Conservation (phyloP, 2,888 invertebrate species). For the Cataglyphis albicans region DNA sequence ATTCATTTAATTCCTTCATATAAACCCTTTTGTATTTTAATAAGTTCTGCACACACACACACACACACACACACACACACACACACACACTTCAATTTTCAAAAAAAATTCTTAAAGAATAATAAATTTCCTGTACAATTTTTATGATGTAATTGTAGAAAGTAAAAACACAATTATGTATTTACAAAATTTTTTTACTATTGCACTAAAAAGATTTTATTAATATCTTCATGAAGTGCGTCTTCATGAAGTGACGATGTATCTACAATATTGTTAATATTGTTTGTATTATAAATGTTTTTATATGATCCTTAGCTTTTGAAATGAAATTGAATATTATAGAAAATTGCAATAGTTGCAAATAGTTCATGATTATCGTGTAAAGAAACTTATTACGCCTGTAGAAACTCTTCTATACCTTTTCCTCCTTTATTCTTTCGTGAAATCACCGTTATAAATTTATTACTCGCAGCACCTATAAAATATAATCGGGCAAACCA, state of each 20-base stretch:
- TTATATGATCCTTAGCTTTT: not conserved
- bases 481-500: not conserved
- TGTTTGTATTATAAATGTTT: not conserved
- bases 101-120: too few species aligned
- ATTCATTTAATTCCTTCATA: too few species aligned
- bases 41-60: too few species aligned
- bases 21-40: too few species aligned
- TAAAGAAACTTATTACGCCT: not conserved
- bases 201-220: too few species aligned
- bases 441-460: constrained; percentile 2
- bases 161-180: not conserved
- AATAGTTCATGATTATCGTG: not conserved
- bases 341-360: not conserved
- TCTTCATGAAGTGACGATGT: not conserved
- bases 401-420: not conserved
- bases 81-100: too few species aligned
- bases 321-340: not conserved
- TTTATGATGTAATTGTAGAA: too few species aligned
- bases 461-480: not conserved
- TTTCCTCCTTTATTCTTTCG: not conserved
- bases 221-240: too few species aligned
- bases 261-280: not conserved
- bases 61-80: too few species aligned
- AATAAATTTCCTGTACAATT: too few species aligned
- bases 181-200: not conserved